Evolutionary conservation across 2,797 vertebrate genomes (phyloP).

Genomic region (Tokudaia tokunoshimensis): DNA sequence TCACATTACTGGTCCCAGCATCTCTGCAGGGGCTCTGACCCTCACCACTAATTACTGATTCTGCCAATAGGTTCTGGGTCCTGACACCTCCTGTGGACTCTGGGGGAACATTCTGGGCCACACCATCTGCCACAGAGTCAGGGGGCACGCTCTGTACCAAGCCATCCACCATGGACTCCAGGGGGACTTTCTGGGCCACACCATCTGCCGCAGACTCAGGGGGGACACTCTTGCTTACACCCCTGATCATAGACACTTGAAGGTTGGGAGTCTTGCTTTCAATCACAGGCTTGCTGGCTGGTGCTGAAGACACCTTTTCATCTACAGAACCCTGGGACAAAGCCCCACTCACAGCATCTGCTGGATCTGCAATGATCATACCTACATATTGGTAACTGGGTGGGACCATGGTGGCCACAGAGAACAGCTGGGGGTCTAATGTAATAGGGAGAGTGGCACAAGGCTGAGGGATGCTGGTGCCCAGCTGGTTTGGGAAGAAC

Average conservation of each 20-base stretch:
- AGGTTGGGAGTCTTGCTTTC: not conserved
- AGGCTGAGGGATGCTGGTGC: not conserved
- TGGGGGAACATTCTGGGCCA: not conserved
- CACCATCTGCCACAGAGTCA: not conserved
- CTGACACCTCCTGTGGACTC: not conserved
- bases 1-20: not conserved
- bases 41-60: not conserved
- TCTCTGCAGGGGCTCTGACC: not conserved
- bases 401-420: fast-evolving
- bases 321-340: not conserved
- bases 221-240: not conserved
- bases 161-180: not conserved
- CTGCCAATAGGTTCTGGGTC: not conserved
- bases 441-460: fast-evolving
- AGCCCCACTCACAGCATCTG: not conserved
- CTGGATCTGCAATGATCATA: not conserved
- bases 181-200: not conserved
- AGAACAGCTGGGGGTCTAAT: not conserved
- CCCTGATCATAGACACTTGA: not conserved
- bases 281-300: not conserved
- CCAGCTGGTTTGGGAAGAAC: not conserved
- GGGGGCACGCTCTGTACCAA: not conserved
- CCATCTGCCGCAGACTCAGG: not conserved
- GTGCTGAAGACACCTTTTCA: fast-evolving
- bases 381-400: not conserved